phyloP scores from a whole-genome alignment of 2,888 invertebrate species.

The Folsomia manolachei region DNA sequence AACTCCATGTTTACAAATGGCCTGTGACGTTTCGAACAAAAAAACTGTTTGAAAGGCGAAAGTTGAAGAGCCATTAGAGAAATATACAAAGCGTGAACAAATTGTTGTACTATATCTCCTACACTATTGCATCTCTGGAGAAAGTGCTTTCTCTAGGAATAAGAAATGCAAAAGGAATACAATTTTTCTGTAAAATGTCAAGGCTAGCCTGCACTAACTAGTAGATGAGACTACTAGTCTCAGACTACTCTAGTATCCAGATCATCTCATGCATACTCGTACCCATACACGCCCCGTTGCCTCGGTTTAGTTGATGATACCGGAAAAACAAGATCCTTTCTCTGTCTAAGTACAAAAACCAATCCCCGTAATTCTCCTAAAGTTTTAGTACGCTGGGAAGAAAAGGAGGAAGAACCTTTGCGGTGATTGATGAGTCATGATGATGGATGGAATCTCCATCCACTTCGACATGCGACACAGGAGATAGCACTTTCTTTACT shows the following conservation, averaged over 20 bases:
- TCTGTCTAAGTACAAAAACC: not conserved
- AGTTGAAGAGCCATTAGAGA: conserved; percentile 3
- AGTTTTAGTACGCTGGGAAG: not conserved
- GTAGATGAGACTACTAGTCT: no score
- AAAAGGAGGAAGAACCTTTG: not conserved
- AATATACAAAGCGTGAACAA: conserved; percentile 2
- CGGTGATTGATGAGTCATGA: not conserved
- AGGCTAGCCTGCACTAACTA: no score
- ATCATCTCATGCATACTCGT: no score
- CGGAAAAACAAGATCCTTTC: no score
- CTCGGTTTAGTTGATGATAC: no score
- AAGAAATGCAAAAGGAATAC: no score
- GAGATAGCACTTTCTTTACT: not conserved
- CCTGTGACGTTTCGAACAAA: conserved; percentile 6
- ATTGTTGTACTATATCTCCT: not conserved
- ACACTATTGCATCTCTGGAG: no score
- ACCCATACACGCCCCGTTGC: no score
- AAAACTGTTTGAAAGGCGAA: not conserved
- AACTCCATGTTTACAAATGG: conserved; percentile 3
- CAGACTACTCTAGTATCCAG: no score
- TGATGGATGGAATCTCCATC: not conserved
- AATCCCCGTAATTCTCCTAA: not conserved
- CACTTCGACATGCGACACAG: not conserved
- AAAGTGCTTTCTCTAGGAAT: no score
- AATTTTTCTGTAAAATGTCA: not conserved